Evolutionary conservation across 1,140 invertebrate genomes (phyloP), one percentile per base, ranked within the genome.

Genomic region (Drosophila pandora): DNA sequence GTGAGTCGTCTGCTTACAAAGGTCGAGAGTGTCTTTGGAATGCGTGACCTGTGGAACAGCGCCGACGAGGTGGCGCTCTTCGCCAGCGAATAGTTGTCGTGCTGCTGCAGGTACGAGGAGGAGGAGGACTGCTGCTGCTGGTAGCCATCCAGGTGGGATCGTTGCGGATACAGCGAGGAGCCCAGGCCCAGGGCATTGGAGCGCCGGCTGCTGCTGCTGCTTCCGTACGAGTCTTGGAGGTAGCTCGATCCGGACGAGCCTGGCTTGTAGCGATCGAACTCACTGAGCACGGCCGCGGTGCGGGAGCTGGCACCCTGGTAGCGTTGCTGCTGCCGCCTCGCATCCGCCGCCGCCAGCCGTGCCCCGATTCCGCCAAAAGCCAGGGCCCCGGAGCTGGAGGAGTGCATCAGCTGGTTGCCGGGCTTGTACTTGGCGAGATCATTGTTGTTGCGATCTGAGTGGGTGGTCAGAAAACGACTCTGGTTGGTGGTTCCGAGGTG

Each of bases 21-120:
- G 72, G 91, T 89, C 78, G 90, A 91, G 72, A 90, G 89, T 74
- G 91, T 91, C 82, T 90, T 92, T 90, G 91, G 90, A 92, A 92
- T 92, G 90, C 91, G 91, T 79, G 91, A 92, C 80, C 89, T 91
- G 72, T 91, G 72, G 70, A 91, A 90, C 67, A 91, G 74, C 60
- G 90, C 87, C 69, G 91, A 78, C 54, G 85, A 84, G 53, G 90
- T 91, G 72, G 91, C 85, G 62, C 90, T 90, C 74, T 91, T 92
- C 7, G 89, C 70, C 67, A 91, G 73, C 78, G 73, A 55, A 62
- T 91, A 84, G 12, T 89, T 82, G 59, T 90, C 90, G 49, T 89
- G 76, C 58, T 84, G 84, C 47, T 91, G 82, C 54, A 81, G 72
- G 43, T 81, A 85, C 52, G 89, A 80, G 57, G 71, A 77, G 39